phyloP scores from a whole-genome alignment of 2,888 invertebrate species.

The Mechanitis mazaeus region DNA sequence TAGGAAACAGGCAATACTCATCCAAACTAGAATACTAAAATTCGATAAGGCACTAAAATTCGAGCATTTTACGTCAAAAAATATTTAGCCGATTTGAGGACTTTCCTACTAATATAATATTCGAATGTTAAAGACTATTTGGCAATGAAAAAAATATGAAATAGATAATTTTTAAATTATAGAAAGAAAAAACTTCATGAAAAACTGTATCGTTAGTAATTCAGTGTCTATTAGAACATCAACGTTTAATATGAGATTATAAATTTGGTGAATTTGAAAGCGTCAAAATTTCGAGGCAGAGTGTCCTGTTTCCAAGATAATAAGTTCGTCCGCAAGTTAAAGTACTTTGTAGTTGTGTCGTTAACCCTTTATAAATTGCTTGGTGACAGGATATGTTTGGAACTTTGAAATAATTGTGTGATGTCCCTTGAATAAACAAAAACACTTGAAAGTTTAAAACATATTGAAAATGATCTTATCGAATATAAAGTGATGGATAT shows the following conservation, averaged over 20 bases:
- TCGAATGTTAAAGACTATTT: too few species aligned
- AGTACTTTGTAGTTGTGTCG: slow-evolving; percentile 17
- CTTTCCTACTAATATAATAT: too few species aligned
- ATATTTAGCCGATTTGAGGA: too few species aligned
- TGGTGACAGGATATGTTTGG: slow-evolving; percentile 26
- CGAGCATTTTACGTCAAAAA: too few species aligned
- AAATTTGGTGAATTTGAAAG: neutral
- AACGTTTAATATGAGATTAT: neutral
- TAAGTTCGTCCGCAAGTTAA: slow-evolving; percentile 17
- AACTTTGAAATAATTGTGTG: slow-evolving; percentile 28
- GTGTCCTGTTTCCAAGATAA: slow-evolving; percentile 16
- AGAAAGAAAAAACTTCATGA: too few species aligned
- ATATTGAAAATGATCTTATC: neutral
- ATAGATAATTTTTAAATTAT: too few species aligned
- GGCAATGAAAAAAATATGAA: too few species aligned
- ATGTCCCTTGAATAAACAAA: slow-evolving; percentile 23
- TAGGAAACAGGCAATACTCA: too few species aligned
- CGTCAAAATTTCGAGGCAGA: neutral
- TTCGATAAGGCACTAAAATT: too few species aligned
- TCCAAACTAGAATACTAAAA: too few species aligned
- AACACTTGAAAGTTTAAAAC: slow-evolving; percentile 4
- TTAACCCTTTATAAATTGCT: slow-evolving; percentile 27
- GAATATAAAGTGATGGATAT: neutral
- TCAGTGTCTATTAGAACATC: too few species aligned
- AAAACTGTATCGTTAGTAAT: too few species aligned